Conservation (phyloP, 2,113 vertebrate genomes). For the Mus musculus region DNA sequence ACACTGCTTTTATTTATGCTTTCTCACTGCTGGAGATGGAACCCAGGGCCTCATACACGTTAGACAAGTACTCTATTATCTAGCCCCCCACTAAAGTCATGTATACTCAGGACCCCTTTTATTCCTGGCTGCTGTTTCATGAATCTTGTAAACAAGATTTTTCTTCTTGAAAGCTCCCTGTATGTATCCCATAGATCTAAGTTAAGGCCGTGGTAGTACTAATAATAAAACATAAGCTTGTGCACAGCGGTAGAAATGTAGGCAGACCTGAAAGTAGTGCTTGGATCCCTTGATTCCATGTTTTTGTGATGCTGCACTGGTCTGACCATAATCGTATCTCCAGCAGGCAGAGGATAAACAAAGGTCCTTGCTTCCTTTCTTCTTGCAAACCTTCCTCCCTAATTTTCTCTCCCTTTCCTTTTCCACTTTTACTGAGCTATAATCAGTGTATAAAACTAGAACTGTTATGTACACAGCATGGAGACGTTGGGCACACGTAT, state of each 20-base stretch:
- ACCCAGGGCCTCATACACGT: neutral
- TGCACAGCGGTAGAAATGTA: neutral
- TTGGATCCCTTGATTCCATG: neutral
- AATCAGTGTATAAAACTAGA: neutral
- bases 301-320: slow-evolving; percentile 10
- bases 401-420: neutral
- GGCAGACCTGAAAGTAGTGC: neutral
- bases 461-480: neutral
- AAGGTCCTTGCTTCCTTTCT: neutral
- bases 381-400: neutral
- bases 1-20: neutral
- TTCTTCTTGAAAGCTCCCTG: slow-evolving; percentile 31
- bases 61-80: neutral
- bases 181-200: neutral
- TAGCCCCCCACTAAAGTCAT: neutral
- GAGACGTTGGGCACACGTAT: neutral
- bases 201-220: neutral
- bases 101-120: neutral
- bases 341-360: neutral
- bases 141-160: slow-evolving; percentile 35
- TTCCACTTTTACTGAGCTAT: neutral
- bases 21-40: neutral
- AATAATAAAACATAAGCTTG: slow-evolving; percentile 15
- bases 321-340: neutral
- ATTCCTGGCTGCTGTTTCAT: slow-evolving; percentile 35